A percentile compares a stretch with the other conserved stretches of the same genome.
These are phyloP conservation scores for Galerucella pusilla DNA, from an alignment of 2,888 invertebrate genomes.

Conservation along the genomic window DNA sequence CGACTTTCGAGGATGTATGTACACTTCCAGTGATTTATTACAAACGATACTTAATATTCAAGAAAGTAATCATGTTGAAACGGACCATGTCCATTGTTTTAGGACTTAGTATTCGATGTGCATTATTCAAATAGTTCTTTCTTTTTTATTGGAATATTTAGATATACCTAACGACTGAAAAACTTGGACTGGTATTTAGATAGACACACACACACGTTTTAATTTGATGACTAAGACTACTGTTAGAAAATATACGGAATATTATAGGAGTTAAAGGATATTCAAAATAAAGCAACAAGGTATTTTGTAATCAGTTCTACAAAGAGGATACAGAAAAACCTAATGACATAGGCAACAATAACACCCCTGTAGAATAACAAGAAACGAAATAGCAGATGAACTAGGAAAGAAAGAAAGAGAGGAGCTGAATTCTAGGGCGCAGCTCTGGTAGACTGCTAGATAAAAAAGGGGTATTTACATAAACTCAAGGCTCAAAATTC, in stretches of 20 bases:
- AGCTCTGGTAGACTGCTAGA: too few relatives aligned
- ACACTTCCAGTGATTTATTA: slow-evolving; percentile 33
- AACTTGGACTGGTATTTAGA: background rate
- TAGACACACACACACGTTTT: background rate
- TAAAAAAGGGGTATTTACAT: too few relatives aligned
- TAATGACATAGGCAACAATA: too few relatives aligned
- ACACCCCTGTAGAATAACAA: too few relatives aligned
- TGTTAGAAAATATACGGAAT: background rate
- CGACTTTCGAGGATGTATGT: background rate
- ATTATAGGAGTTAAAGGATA: background rate
- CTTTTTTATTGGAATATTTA: slow-evolving; percentile 38
- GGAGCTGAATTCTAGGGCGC: too few relatives aligned
- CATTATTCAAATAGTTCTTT: slow-evolving; percentile 32
- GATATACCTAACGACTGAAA: slow-evolving; percentile 34
- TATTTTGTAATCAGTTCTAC: too few relatives aligned
- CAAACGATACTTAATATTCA: slow-evolving; percentile 40
- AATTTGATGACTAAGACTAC: background rate
- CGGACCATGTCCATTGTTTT: slow-evolving; percentile 51
- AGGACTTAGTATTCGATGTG: slow-evolving; percentile 49
- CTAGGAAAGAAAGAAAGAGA: too few relatives aligned
- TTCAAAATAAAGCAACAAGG: too few relatives aligned
- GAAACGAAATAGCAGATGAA: too few relatives aligned
- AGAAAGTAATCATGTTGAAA: slow-evolving; percentile 42
- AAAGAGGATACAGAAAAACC: too few relatives aligned
- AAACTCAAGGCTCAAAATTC: too few relatives aligned